Evolutionary conservation across 2,888 invertebrate genomes (phyloP), one percentile per base, ranked within the genome.

Genomic region (Brachynemurus nebulosus): DNA sequence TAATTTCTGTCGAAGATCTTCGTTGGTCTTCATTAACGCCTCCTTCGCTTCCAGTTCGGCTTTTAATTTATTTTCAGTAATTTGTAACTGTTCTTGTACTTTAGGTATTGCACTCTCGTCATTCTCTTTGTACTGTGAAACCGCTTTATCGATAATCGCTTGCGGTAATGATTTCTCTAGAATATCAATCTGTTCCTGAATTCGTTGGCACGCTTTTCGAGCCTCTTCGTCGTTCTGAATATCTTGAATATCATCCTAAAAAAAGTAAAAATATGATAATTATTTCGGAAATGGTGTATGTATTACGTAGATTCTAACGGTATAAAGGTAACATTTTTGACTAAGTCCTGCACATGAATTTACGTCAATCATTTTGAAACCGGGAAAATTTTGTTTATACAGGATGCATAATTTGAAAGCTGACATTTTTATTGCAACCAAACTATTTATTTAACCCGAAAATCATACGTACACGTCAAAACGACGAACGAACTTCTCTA

Each of bases 1-100:
- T 30, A 63, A 45, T 49, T 65, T 60, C 36, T 59, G 54, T 44
- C 55, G 55, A 21, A 65, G 46, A 12, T 49, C 42, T 33, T 56
- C 56, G 34, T 57, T 56, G 47, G 61, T 59, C 42, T 54, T 52
- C 4, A 44, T 42, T 4, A 51, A 42, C 45, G 57, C 51, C 39
- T 55, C 48, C 7, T 47, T 48, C 21, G 54, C 57, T n/a, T 53
- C 43, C 17, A 54, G 25, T 14, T 47, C 44, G 16, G 41, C 41
- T 12, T 40, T 38, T n/a, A 50, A 33, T 21, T 50, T 48, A 12
- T 45, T 47, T 37, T 50, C 47, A 12, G 48, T 14, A 8, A 39
- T 35, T n/a, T 12, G 18, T 18, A 42, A 9, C 9, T 14, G 9
- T 30, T 41, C 21, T 39, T 23, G 41, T 30, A 18, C 17, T 36